A percentile compares a stretch with the other conserved stretches of the same genome.
These are phyloP conservation scores for Holocentrus rufus DNA, from an alignment of 2,797 vertebrate species.

Conservation along the genomic window DNA sequence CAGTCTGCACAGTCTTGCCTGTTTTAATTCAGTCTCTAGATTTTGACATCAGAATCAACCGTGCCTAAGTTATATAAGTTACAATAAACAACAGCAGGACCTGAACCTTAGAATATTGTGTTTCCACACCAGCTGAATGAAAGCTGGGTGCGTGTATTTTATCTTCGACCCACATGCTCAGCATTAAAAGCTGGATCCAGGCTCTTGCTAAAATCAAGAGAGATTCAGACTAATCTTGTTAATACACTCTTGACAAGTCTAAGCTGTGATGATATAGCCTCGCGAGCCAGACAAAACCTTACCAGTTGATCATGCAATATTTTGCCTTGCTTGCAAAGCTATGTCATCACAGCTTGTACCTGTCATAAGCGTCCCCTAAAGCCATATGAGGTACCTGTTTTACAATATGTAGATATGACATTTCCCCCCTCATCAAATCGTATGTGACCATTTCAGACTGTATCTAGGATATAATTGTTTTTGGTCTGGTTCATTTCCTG, in stretches of 20 bases:
- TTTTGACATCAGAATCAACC: background rate
- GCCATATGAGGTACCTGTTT: conserved; percentile 19
- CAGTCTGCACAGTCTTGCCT: conserved; percentile 21
- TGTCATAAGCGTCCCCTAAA: background rate
- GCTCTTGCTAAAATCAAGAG: conserved; percentile 27
- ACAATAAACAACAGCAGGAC: conserved; percentile 17
- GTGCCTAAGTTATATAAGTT: conserved; percentile 6
- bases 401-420: background rate
- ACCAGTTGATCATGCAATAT: conserved; percentile 43
- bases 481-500: background rate
- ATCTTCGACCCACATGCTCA: conserved; percentile 22
- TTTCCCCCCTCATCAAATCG: background rate
- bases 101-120: background rate
- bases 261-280: conserved; percentile 52
- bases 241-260: conserved; percentile 66
- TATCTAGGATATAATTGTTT: background rate
- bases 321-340: conserved; percentile 33
- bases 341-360: conserved; percentile 3
- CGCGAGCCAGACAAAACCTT: conserved; percentile 5
- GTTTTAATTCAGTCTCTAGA: conserved; percentile 23
- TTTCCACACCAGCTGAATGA: background rate
- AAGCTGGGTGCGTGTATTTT: conserved; percentile 22
- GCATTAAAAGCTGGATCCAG: conserved; percentile 14
- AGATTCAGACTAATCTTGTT: conserved; percentile 59
- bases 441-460: background rate